Percentiles rank a stretch among this genome's conserved stretches.
phyloP scores from a whole-genome alignment of 2,888 invertebrate genomes.

The Panzeria rudis region DNA sequence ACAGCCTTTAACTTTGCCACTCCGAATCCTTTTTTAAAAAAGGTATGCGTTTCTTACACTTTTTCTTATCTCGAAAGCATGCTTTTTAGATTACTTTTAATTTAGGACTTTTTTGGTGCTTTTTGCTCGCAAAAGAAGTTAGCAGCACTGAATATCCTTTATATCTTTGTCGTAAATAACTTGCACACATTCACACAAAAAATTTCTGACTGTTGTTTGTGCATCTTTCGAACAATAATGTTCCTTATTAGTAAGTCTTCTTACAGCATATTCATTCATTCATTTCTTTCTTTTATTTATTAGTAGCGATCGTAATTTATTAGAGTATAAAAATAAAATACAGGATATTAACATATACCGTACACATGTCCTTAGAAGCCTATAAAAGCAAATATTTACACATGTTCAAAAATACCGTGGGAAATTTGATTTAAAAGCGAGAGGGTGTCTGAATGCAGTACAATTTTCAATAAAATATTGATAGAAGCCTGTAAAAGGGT shows the following conservation, averaged over 20 bases:
- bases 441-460: constrained; percentile 30
- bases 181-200: neutral
- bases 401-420: constrained; percentile 66
- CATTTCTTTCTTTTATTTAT: constrained; percentile 10
- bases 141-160: constrained; percentile 6
- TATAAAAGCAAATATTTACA: constrained; percentile 24
- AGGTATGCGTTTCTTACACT: too few species aligned
- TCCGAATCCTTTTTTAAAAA: too few species aligned
- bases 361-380: constrained; percentile 36
- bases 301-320: constrained; percentile 41
- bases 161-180: constrained; percentile 4
- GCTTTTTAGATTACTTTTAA: too few species aligned
- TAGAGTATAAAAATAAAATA: constrained; percentile 28
- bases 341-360: constrained; percentile 66
- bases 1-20: too few species aligned
- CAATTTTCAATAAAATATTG: constrained; percentile 46
- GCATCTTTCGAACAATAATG: constrained; percentile 4
- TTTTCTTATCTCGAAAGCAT: too few species aligned
- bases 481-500: constrained; percentile 53
- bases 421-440: constrained; percentile 31
- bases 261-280: constrained; percentile 36
- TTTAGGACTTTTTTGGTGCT: neutral
- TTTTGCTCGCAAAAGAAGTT: neutral
- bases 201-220: neutral
- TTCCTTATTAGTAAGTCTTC: constrained; percentile 47